Evolutionary conservation across 37 sponge, comb jelly and placozoan genomes (phyloP).

Genomic region (Mnemiopsis leidyi): DNA sequence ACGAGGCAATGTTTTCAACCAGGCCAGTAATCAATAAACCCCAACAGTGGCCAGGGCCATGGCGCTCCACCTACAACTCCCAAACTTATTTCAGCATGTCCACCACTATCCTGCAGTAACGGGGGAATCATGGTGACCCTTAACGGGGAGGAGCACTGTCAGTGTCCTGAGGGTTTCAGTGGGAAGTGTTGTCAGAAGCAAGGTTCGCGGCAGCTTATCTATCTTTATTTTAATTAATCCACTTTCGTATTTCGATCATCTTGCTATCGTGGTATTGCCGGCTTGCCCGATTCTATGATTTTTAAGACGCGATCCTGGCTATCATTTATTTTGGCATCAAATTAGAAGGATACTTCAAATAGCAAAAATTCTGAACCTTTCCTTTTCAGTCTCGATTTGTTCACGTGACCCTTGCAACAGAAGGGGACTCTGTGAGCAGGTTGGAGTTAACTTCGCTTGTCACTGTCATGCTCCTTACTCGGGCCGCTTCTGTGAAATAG

Average conservation of each 20-base stretch:
- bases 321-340: no score
- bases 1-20: no score
- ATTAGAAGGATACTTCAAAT: no score
- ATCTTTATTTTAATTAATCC: neutral
- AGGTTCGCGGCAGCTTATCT: neutral
- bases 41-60: no score
- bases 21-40: no score
- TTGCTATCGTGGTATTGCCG: no score
- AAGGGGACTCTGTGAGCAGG: constrained; percentile 31
- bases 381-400: neutral
- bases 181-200: constrained; percentile 1
- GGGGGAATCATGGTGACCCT: neutral
- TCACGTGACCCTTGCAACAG: constrained; percentile 47
- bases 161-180: neutral
- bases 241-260: no score
- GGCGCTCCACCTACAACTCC: neutral
- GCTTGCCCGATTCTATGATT: no score
- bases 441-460: neutral
- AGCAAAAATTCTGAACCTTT: neutral
- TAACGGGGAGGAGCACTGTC: neutral
- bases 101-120: constrained; percentile 7
- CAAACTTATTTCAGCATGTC: neutral
- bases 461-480: constrained; percentile 26
- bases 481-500: neutral
- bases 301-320: no score